Percentiles rank a stretch among this genome's conserved stretches.
Evolutionary conservation across 2,113 vertebrate species (phyloP).

Genomic region (Camelus dromedarius): DNA sequence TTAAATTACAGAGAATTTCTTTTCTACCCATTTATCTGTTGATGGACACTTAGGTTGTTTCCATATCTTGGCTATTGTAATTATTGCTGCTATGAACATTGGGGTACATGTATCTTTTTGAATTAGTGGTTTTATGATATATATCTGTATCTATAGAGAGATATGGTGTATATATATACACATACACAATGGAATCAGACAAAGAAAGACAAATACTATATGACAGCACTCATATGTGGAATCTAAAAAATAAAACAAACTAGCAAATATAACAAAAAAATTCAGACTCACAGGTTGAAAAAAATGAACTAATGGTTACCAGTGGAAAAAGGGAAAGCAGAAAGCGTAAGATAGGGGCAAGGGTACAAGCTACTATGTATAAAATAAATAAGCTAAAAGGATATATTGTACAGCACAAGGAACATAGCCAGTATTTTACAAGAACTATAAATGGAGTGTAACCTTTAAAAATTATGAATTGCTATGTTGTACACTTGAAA

Average conservation of each 20-base stretch:
- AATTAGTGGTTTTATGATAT: too few species aligned
- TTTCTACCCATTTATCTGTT: neutral
- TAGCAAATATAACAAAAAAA: neutral
- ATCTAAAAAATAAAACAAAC: neutral
- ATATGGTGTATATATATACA: too few species aligned
- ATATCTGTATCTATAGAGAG: too few species aligned
- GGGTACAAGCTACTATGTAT: neutral
- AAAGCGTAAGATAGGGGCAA: neutral
- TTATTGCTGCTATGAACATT: neutral
- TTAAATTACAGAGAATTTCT: constrained; percentile 37
- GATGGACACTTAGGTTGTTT: neutral
- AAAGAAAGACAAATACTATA: neutral
- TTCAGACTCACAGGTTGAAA: neutral
- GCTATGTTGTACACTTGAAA: neutral
- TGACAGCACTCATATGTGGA: neutral
- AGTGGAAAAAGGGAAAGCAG: neutral
- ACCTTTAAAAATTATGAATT: neutral
- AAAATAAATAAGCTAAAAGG: neutral
- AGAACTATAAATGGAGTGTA: neutral
- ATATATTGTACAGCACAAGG: neutral
- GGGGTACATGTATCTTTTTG: too few species aligned
- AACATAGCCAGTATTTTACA: neutral
- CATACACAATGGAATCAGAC: neutral
- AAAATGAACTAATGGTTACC: neutral
- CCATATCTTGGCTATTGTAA: neutral